These are phyloP conservation scores for Mellivora capensis DNA, from an alignment of 2,113 vertebrate genomes.

Conservation along the genomic window DNA sequence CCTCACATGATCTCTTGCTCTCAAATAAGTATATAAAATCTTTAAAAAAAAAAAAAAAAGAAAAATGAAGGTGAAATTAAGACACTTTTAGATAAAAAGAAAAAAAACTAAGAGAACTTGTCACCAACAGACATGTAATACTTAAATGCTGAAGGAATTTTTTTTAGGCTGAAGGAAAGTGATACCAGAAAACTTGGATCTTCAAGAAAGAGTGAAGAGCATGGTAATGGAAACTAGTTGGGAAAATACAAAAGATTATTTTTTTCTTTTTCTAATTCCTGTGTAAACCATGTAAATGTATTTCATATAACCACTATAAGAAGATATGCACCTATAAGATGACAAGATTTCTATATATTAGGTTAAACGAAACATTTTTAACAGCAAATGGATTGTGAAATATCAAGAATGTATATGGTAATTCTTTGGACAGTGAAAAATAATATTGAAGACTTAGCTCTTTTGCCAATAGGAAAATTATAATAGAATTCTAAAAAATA, in stretches of 20 bases:
- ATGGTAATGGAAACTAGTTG: not conserved
- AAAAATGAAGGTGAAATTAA: not conserved
- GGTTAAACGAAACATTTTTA: not conserved
- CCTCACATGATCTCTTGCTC: not conserved
- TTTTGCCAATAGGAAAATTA: not conserved
- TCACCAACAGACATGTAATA: not conserved
- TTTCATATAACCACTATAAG: not conserved
- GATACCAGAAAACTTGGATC: not conserved
- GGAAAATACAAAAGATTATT: not conserved
- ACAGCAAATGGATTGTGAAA: not conserved
- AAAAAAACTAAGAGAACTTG: not conserved
- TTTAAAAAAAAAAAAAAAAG: not conserved
- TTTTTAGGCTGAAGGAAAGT: not conserved
- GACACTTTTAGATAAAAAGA: not conserved
- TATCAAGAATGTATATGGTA: not conserved
- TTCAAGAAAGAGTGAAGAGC: not conserved
- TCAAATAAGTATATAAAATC: not conserved
- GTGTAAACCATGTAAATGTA: not conserved
- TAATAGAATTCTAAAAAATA: not conserved
- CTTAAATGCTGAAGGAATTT: not conserved
- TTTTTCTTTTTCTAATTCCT: not conserved
- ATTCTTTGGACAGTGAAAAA: not conserved
- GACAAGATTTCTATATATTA: not conserved
- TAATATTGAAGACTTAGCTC: not conserved
- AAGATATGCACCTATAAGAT: not conserved